phyloP scores from a whole-genome alignment of 2,113 vertebrate species.

The Sander vitreus region DNA sequence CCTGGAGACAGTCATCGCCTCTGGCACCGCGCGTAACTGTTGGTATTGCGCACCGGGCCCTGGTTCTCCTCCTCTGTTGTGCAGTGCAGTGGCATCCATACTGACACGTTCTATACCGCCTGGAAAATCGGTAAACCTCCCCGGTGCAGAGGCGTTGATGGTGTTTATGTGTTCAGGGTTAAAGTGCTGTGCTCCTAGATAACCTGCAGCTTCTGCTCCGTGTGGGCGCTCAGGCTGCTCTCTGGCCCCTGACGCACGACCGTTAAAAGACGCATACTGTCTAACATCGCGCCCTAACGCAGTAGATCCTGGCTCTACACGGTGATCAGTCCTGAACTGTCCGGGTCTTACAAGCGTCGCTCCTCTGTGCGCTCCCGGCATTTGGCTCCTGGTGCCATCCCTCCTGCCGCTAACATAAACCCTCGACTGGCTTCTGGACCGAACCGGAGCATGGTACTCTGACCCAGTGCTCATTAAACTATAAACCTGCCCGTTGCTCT shows the following conservation, averaged over 20 bases:
- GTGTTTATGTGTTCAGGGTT: constrained; percentile 9
- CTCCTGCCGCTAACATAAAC: constrained; percentile 68
- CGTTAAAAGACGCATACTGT: constrained; percentile 27
- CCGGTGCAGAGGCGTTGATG: constrained; percentile 36
- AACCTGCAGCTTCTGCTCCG: constrained; percentile 29
- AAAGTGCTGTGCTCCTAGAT: constrained; percentile 46
- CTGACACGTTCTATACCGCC: constrained; percentile 20
- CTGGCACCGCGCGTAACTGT: constrained; percentile 42
- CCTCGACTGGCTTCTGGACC: constrained; percentile 69
- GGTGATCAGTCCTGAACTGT: constrained; percentile 22
- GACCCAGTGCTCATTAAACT: constrained; percentile 85
- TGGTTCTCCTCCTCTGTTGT: constrained; percentile 16
- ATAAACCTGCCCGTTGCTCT: constrained; percentile 83
- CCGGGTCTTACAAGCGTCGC: constrained; percentile 19
- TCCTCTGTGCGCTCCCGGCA: constrained; percentile 46
- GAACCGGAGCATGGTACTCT: constrained; percentile 77
- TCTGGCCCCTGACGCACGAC: constrained; percentile 64
- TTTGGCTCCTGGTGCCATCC: constrained; percentile 43
- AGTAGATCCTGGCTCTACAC: not conserved
- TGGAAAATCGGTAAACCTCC: constrained; percentile 8
- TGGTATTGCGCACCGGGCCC: constrained; percentile 34
- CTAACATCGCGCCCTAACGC: constrained; percentile 22
- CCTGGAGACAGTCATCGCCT: constrained; percentile 31
- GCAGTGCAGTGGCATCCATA: constrained; percentile 15
- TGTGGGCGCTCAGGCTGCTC: constrained; percentile 32